A percentile compares a stretch with the other conserved stretches of the same genome.
Evolutionary conservation across 1,140 invertebrate genomes (phyloP).

Genomic region (Tetraneura akinire): DNA sequence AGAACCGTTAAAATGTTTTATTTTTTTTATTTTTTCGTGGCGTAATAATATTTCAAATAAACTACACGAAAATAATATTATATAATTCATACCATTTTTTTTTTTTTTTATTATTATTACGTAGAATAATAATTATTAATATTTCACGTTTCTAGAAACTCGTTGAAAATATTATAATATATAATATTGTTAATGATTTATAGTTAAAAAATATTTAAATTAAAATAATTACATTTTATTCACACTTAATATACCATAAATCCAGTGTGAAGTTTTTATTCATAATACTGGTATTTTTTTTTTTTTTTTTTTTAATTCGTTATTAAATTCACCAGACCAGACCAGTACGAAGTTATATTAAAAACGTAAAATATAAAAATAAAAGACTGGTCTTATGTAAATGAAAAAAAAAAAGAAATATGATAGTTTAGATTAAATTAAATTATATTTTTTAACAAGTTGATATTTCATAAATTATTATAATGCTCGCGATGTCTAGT

Average conservation of each 20-base stretch:
- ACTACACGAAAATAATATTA: neutral
- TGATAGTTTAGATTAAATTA: constrained; percentile 11
- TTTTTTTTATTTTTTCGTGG: neutral
- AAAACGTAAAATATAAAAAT: constrained; percentile 50
- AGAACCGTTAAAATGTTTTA: neutral
- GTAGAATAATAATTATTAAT: too few relatives aligned
- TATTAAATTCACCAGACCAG: neutral
- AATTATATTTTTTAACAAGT: neutral
- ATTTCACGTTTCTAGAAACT: too few relatives aligned
- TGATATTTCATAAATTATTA: too few relatives aligned
- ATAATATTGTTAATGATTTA: constrained; percentile 5
- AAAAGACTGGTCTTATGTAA: constrained; percentile 22
- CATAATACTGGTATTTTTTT: neutral
- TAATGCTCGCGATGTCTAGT: too few relatives aligned
- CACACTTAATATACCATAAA: neutral
- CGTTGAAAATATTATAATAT: too few relatives aligned
- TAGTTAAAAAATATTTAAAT: neutral
- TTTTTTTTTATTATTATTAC: too few relatives aligned
- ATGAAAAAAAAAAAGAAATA: constrained; percentile 47
- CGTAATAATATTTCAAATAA: neutral
- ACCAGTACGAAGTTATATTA: neutral
- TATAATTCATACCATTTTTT: too few relatives aligned
- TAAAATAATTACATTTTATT: constrained; percentile 2
- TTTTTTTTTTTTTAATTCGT: too few relatives aligned
- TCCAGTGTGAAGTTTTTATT: neutral